These are phyloP conservation scores for Lycaon pictus DNA, from an alignment of 2,113 vertebrate genomes.

Conservation along the genomic window DNA sequence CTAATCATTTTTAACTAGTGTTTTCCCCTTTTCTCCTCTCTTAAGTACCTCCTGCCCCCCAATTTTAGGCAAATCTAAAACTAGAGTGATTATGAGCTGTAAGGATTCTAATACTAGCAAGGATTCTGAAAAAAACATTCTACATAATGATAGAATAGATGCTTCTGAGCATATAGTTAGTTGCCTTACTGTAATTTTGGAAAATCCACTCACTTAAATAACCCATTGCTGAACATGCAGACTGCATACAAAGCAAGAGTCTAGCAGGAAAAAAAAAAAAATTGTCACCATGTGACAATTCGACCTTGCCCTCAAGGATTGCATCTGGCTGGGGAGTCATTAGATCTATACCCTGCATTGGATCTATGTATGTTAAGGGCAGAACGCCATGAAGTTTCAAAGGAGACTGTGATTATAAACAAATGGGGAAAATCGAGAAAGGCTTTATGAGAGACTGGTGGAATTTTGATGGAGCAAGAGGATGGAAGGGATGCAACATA, in stretches of 20 bases:
- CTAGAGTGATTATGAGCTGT: neutral
- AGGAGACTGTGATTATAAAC: neutral
- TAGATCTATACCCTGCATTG: no score
- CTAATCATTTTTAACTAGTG: neutral
- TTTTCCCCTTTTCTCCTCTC: neutral
- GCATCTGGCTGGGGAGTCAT: neutral
- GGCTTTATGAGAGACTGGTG: neutral
- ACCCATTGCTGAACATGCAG: neutral
- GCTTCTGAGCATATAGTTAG: neutral
- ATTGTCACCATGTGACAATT: neutral
- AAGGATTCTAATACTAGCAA: neutral
- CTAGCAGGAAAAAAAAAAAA: neutral
- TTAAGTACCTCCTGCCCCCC: no score
- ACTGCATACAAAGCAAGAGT: neutral
- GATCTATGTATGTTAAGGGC: neutral
- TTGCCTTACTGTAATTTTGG: neutral
- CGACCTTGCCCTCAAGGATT: neutral
- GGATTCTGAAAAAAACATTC: neutral
- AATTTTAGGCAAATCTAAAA: neutral
- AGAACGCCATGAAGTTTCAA: neutral
- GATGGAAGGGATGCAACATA: neutral
- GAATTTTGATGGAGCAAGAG: neutral
- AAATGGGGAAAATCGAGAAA: neutral
- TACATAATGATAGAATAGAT: neutral
- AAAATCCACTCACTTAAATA: neutral